phyloP scores from a whole-genome alignment of 2,888 invertebrate genomes.

The Ormyrus rosae region DNA sequence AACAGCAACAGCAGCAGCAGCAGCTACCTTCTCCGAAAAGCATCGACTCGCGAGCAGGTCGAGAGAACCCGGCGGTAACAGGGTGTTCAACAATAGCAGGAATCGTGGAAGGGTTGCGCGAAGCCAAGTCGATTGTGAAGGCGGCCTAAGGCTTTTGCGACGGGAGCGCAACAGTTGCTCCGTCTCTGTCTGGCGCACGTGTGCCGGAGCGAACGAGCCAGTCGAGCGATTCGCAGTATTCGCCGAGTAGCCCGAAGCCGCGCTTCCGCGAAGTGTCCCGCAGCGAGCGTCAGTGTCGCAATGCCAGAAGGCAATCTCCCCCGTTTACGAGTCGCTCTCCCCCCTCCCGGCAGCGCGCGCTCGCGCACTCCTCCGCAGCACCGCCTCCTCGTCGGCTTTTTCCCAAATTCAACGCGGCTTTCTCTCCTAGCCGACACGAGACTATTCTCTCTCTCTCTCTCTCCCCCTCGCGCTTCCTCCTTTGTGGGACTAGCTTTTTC shows the following conservation, averaged over 20 bases:
- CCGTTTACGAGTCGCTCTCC: constrained; percentile 67
- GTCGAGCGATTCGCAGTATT: constrained; percentile 69
- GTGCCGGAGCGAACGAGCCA: constrained; percentile 44
- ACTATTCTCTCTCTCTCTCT: constrained; percentile 9
- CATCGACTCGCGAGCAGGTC: no score
- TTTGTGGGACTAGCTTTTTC: not conserved
- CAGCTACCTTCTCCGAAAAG: no score
- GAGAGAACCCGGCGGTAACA: no score
- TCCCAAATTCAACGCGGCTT: no score
- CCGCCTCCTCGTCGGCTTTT: no score
- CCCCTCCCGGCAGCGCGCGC: constrained; percentile 50
- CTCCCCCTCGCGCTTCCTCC: not conserved
- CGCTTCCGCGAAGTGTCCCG: constrained; percentile 71
- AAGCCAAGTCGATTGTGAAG: no score
- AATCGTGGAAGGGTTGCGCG: no score
- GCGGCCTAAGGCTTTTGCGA: no score
- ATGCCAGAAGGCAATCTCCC: constrained; percentile 73
- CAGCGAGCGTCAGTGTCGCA: constrained; percentile 67
- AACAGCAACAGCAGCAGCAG: no score
- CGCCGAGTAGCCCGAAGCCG: constrained; percentile 72
- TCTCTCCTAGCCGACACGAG: not conserved
- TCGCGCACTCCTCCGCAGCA: not conserved
- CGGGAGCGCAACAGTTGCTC: no score
- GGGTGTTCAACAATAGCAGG: no score
- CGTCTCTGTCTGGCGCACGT: no score